Evolutionary conservation across 2,113 vertebrate genomes (phyloP).

Genomic region (Pachypanchax playfairii): DNA sequence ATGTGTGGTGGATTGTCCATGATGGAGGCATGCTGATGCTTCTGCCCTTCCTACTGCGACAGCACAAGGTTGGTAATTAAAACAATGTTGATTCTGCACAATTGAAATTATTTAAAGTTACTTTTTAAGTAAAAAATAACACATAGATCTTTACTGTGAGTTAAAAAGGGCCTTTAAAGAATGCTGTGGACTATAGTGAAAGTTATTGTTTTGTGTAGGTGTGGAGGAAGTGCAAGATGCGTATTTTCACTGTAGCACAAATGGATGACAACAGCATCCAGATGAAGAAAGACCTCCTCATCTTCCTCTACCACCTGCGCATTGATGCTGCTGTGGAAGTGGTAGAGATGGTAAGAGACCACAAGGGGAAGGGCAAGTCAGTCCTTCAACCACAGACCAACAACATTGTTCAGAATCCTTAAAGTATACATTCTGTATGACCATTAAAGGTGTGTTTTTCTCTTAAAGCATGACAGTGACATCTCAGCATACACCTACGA

Average conservation of each 20-base stretch:
- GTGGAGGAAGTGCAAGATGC: slow-evolving; percentile 98
- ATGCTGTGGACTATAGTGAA: not conserved
- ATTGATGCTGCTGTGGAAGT: slow-evolving; percentile 95
- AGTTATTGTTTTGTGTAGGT: slow-evolving; percentile 79
- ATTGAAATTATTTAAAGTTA: not conserved
- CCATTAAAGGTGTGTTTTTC: not conserved
- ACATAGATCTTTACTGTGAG: too few relatives aligned
- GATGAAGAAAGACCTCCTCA: slow-evolving; percentile 98
- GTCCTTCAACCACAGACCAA: not conserved
- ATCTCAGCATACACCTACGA: slow-evolving; percentile 98
- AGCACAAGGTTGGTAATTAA: slow-evolving; percentile 88
- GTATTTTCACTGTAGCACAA: slow-evolving; percentile 98
- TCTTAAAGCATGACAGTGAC: slow-evolving; percentile 88
- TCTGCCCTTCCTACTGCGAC: slow-evolving; percentile 95
- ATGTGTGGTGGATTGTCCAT: slow-evolving; percentile 98
- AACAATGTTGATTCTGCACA: not conserved
- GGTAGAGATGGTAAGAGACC: slow-evolving; percentile 92
- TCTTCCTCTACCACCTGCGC: slow-evolving; percentile 95
- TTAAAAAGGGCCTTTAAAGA: not conserved
- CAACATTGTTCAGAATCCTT: not conserved
- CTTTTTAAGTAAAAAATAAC: too few relatives aligned
- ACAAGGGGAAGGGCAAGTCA: too few relatives aligned
- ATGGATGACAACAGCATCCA: slow-evolving; percentile 99
- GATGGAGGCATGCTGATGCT: slow-evolving; percentile 99
- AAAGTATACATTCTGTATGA: not conserved